Conservation (phyloP, 2,113 vertebrate species). For the Protomyctophum bolini region DNA sequence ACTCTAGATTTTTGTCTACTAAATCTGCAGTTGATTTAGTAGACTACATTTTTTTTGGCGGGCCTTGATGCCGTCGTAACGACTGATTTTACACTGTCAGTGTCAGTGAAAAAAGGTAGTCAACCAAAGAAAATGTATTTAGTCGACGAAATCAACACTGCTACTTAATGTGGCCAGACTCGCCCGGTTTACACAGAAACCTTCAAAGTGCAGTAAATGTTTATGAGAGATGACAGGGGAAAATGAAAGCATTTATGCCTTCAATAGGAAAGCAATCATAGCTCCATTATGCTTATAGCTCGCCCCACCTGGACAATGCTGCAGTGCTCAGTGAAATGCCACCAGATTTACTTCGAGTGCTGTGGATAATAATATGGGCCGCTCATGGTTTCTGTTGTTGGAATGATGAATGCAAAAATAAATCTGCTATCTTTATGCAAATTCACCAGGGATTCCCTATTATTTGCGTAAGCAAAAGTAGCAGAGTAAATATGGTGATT, state of each 20-base stretch:
- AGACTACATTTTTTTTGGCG: no score
- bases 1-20: no score
- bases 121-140: no score
- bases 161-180: conserved; percentile 88
- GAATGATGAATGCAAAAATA: conserved; percentile 88
- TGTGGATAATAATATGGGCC: conserved; percentile 77
- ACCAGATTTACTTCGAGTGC: conserved; percentile 94
- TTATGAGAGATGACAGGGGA: conserved; percentile 96
- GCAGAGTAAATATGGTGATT: not conserved
- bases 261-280: conserved; percentile 95
- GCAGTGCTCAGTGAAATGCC: conserved; percentile 94
- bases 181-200: conserved; percentile 79
- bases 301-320: conserved; percentile 93
- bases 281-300: conserved; percentile 91
- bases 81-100: no score
- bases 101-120: no score
- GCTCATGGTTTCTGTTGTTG: conserved; percentile 85
- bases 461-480: conserved; percentile 74
- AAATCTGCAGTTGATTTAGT: no score
- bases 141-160: conserved; percentile 19
- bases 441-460: conserved; percentile 85
- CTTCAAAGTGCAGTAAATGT: conserved; percentile 87
- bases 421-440: conserved; percentile 97
- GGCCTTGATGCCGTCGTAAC: no score
- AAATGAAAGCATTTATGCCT: conserved; percentile 95